phyloP scores from a whole-genome alignment of 2,888 invertebrate species.

The Hydroisotoma schaefferi region DNA sequence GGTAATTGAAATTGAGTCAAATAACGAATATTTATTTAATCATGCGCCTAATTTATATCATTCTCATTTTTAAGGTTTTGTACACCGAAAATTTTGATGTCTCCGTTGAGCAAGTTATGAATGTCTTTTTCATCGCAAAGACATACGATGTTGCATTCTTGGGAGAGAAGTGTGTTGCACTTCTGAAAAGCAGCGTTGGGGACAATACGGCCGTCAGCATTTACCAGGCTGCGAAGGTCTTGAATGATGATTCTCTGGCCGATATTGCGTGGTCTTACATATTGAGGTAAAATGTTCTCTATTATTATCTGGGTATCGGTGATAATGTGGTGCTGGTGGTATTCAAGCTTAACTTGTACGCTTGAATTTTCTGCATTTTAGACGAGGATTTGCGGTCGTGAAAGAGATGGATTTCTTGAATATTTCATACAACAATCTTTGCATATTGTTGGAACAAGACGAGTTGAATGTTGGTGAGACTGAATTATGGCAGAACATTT shows the following conservation, averaged over 20 bases:
- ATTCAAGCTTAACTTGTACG: neutral
- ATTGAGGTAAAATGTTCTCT: conserved; percentile 16
- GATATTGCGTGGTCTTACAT: conserved; percentile 39
- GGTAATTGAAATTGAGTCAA: conserved; percentile 10
- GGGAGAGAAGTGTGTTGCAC: conserved; percentile 36
- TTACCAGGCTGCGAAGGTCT: conserved; percentile 39
- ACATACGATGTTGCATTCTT: conserved; percentile 36
- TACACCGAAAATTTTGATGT: conserved; percentile 44
- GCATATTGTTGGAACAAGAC: conserved; percentile 35
- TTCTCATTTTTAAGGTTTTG: conserved; percentile 25
- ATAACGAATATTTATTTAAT: neutral
- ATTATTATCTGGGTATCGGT: neutral
- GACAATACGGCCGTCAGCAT: conserved; percentile 41
- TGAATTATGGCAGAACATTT: conserved; percentile 35
- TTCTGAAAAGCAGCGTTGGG: conserved; percentile 39
- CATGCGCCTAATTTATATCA: neutral
- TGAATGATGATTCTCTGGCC: conserved; percentile 36
- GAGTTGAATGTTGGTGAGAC: conserved; percentile 42
- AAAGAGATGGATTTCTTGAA: conserved; percentile 39
- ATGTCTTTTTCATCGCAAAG: conserved; percentile 40
- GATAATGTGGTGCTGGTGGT: neutral
- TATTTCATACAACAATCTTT: conserved; percentile 33
- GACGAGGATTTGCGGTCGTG: conserved; percentile 39
- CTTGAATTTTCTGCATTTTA: neutral
- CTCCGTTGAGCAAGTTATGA: conserved; percentile 41